A percentile compares a stretch with the other conserved stretches of the same genome.
Evolutionary conservation across 1,140 invertebrate genomes (phyloP).

Genomic region (Dufourea novaeangliae): DNA sequence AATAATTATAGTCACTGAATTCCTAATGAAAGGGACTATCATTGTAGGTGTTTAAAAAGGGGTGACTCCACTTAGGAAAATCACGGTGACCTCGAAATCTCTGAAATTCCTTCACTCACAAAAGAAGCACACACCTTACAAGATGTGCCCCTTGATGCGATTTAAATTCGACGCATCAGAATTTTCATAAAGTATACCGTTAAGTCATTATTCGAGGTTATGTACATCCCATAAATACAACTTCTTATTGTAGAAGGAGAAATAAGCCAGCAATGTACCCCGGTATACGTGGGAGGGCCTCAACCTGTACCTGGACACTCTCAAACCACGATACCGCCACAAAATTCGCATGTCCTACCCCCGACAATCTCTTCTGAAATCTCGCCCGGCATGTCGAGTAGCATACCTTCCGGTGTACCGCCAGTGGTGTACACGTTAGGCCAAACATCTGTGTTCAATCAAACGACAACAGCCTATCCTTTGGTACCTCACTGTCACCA

Average conservation of each 20-base stretch:
- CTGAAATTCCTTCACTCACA: too few species aligned
- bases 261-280: constrained; percentile 64
- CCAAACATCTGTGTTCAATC: constrained; percentile 64
- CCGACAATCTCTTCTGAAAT: constrained; percentile 64
- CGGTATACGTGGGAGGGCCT: constrained; percentile 65
- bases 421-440: constrained; percentile 65
- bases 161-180: too few species aligned
- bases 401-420: constrained; percentile 65
- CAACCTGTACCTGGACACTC: constrained; percentile 52
- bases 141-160: too few species aligned
- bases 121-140: too few species aligned
- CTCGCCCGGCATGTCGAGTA: constrained; percentile 53
- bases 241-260: constrained; percentile 63
- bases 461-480: constrained; percentile 60
- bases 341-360: constrained; percentile 60
- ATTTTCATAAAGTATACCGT: too few species aligned
- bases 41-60: too few species aligned
- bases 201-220: background rate
- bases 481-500: constrained; percentile 57
- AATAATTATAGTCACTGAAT: too few species aligned
- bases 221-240: background rate
- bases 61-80: too few species aligned
- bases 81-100: too few species aligned
- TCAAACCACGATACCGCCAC: constrained; percentile 43
- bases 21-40: too few species aligned